Percentiles rank a stretch among this genome's conserved stretches.
Evolutionary conservation across 2,797 vertebrate genomes (phyloP).

Genomic region (Hirundo rustica): DNA sequence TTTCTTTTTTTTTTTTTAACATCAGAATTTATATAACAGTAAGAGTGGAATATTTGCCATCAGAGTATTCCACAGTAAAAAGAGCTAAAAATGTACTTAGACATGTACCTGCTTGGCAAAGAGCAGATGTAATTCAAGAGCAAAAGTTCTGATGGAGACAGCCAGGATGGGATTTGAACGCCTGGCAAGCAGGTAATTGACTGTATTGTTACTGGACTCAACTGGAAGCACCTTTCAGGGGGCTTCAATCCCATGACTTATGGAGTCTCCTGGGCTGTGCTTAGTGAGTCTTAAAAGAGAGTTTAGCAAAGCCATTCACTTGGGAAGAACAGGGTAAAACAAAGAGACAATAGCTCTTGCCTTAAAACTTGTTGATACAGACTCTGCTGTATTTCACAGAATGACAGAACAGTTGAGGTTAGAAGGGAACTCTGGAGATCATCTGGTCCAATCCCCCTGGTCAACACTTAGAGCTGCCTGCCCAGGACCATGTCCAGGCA

Average conservation of each 20-base stretch:
- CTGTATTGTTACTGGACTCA: neutral
- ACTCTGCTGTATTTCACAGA: neutral
- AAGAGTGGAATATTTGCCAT: neutral
- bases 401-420: neutral
- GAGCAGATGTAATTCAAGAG: neutral
- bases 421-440: neutral
- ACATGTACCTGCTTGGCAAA: neutral
- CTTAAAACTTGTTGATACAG: neutral
- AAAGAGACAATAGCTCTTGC: neutral
- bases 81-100: neutral
- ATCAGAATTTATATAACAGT: neutral
- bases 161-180: neutral
- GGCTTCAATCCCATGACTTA: neutral
- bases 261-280: neutral
- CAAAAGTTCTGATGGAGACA: neutral
- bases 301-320: neutral
- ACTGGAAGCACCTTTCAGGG: neutral
- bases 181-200: rapidly evolving
- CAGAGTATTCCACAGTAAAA: neutral
- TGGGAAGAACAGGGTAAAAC: neutral
- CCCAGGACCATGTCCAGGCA: neutral
- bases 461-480: neutral
- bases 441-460: rapidly evolving
- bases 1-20: neutral
- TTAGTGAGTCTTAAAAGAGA: neutral